phyloP scores from a whole-genome alignment of 2,888 invertebrate species.

The Hofmannophila pseudospretella region DNA sequence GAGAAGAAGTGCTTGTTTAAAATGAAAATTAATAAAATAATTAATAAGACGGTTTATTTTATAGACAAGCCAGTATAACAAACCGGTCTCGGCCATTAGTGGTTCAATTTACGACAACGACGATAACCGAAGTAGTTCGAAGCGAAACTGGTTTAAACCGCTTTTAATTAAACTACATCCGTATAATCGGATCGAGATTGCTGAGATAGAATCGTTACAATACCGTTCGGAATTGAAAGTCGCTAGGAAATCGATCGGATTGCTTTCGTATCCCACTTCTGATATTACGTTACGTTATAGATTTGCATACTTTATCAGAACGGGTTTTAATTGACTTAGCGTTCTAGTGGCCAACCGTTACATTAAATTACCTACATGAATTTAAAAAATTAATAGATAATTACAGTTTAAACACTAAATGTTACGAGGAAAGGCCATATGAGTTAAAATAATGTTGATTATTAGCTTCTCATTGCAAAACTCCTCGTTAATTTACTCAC shows the following conservation, averaged over 20 bases:
- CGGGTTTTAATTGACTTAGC: conserved; percentile 6
- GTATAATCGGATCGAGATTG: conserved; percentile 33
- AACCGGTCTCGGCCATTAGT: conserved; percentile 21
- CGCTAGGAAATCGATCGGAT: conserved; percentile 20
- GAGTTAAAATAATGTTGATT: too few relatives aligned
- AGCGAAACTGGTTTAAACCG: conserved; percentile 28
- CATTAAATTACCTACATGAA: too few relatives aligned
- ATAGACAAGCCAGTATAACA: conserved; percentile 14
- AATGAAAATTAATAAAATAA: conserved; percentile 15
- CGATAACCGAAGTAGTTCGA: conserved; percentile 15
- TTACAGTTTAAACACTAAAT: too few relatives aligned
- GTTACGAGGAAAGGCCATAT: too few relatives aligned
- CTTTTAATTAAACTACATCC: conserved; percentile 47
- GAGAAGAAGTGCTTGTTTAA: conserved; percentile 25
- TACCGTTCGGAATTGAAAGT: conserved; percentile 31
- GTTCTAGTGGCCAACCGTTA: conserved; percentile 1
- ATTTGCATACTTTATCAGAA: conserved; percentile 9
- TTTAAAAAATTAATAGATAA: too few relatives aligned
- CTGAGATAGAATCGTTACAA: conserved; percentile 30
- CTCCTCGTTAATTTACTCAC: conserved; percentile 12
- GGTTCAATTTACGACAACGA: conserved; percentile 27
- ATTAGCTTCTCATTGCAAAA: conserved; percentile 24
- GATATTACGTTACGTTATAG: conserved; percentile 10
- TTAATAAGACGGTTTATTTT: conserved; percentile 14
- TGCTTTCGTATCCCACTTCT: conserved; percentile 10